Conservation (phyloP, 2,113 vertebrate genomes). For the Callopanchax toddi region DNA sequence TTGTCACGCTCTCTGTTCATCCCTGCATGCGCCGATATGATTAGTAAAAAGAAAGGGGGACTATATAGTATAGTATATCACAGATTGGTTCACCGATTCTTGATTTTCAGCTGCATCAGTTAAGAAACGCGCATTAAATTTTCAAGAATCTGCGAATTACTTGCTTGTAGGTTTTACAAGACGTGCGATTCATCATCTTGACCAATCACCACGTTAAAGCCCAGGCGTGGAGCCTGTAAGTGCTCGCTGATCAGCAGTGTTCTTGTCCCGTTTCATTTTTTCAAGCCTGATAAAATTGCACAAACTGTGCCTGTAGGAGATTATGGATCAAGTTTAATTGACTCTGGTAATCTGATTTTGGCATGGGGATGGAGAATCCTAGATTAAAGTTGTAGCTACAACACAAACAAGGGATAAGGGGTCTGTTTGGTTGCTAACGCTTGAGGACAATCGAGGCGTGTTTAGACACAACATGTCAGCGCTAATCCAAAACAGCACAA, state of each 20-base stretch:
- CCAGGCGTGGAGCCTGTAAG: constrained; percentile 7
- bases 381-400: constrained; percentile 72
- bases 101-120: constrained; percentile 15
- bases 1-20: constrained; percentile 52
- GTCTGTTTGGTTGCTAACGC: constrained; percentile 45
- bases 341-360: constrained; percentile 70
- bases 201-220: neutral
- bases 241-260: constrained; percentile 34
- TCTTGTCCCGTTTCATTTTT: constrained; percentile 48
- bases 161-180: constrained; percentile 7
- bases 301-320: constrained; percentile 51
- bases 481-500: constrained; percentile 57
- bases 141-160: constrained; percentile 8
- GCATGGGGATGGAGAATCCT: constrained; percentile 42
- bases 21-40: constrained; percentile 54
- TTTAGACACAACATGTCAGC: constrained; percentile 56
- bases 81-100: constrained; percentile 21
- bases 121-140: constrained; percentile 11
- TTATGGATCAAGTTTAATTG: constrained; percentile 73
- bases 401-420: constrained; percentile 63
- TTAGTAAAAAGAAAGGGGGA: constrained; percentile 14
- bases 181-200: constrained; percentile 6
- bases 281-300: constrained; percentile 49
- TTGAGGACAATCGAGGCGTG: constrained; percentile 53
- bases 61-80: constrained; percentile 28